A percentile compares a stretch with the other conserved stretches of the same genome.
Conservation (phyloP, 2,888 invertebrate genomes). For the Pristionchus maxplancki region DNA sequence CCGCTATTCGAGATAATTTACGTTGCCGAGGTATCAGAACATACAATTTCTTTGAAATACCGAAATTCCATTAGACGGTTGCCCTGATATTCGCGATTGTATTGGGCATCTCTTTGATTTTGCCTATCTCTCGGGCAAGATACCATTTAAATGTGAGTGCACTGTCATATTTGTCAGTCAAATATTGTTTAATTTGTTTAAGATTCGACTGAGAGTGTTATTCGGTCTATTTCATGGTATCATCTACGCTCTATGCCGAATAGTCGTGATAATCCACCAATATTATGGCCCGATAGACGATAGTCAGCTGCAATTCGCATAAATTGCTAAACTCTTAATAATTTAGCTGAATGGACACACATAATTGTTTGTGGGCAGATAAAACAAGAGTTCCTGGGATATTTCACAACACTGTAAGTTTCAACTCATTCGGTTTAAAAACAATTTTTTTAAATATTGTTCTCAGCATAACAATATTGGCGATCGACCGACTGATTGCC, state of each 20-base stretch:
- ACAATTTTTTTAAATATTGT: not conserved
- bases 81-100: not conserved
- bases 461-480: not conserved
- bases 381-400: not conserved
- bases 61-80: not conserved
- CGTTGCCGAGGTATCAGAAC: not conserved
- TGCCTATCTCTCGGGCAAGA: not conserved
- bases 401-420: not conserved
- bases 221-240: not conserved
- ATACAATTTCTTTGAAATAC: no score
- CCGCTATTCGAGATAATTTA: not conserved
- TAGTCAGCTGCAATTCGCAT: not conserved
- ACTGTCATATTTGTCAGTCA: not conserved
- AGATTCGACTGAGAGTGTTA: not conserved
- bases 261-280: not conserved
- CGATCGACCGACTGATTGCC: not conserved
- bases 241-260: not conserved
- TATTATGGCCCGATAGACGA: not conserved
- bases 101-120: not conserved
- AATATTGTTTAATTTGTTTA: no score
- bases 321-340: not conserved
- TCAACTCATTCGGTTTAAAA: not conserved
- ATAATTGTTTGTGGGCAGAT: not conserved
- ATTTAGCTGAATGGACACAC: not conserved
- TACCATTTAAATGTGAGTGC: not conserved